Percentiles rank a stretch among this genome's conserved stretches.
phyloP scores from a whole-genome alignment of 92 coral and sea anemone genomes.

The Paramuricea clavata region DNA sequence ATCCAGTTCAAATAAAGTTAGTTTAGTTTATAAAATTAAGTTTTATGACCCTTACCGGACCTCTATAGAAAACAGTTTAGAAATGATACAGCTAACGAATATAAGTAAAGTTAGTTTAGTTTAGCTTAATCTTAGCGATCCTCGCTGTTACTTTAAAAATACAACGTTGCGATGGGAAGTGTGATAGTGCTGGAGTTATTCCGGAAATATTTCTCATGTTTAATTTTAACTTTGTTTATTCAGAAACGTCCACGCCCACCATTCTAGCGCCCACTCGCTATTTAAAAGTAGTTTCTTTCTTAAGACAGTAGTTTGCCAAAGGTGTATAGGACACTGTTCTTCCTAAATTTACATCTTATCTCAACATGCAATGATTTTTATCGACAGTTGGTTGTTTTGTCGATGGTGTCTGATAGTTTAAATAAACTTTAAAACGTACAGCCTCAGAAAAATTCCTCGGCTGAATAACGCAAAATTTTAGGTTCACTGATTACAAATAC shows the following conservation, averaged over 20 bases:
- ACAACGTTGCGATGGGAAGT: conserved; percentile 1
- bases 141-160: not conserved
- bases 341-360: not conserved
- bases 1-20: too few relatives aligned
- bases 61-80: not conserved
- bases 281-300: not conserved
- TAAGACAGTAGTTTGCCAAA: not conserved
- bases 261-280: not conserved
- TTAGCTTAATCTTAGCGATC: not conserved
- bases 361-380: not conserved
- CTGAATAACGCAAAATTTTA: too few relatives aligned
- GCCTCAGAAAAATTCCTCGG: too few relatives aligned
- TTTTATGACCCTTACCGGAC: too few relatives aligned
- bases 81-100: not conserved
- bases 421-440: too few relatives aligned
- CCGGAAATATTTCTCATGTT: not conserved
- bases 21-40: too few relatives aligned
- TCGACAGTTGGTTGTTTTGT: not conserved
- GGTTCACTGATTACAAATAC: too few relatives aligned
- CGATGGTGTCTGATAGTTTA: too few relatives aligned
- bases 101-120: not conserved
- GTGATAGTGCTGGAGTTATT: not conserved
- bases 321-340: not conserved
- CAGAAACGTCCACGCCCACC: not conserved
- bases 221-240: not conserved